Evolutionary conservation across 2,797 vertebrate species (phyloP).

Genomic region (Sebastes steindachneri): DNA sequence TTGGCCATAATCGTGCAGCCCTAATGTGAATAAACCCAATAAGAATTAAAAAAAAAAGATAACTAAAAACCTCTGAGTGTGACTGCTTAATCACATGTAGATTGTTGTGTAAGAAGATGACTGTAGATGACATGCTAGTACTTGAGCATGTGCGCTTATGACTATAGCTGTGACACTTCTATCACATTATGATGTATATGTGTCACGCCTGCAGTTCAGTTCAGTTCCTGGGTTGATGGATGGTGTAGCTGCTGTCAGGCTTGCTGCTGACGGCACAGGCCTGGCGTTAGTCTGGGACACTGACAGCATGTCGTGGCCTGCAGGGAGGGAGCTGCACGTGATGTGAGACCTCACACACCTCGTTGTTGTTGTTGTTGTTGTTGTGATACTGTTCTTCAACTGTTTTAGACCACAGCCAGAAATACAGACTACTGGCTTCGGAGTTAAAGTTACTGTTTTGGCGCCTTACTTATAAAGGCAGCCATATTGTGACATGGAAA

Average conservation of each 20-base stretch:
- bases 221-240: constrained; percentile 1
- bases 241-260: constrained; percentile 13
- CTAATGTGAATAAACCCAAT: too few relatives aligned
- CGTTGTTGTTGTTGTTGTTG: neutral
- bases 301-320: constrained; percentile 62
- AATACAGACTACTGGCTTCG: neutral
- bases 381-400: constrained; percentile 12
- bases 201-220: constrained; percentile 10
- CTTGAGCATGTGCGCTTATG: too few relatives aligned
- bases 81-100: too few relatives aligned
- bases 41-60: too few relatives aligned
- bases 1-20: too few relatives aligned
- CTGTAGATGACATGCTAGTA: too few relatives aligned
- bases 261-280: constrained; percentile 25
- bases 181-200: neutral
- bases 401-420: neutral
- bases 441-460: neutral
- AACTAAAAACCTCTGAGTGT: fast-evolving
- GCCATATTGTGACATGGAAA: neutral
- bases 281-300: constrained; percentile 24
- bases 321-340: constrained; percentile 12
- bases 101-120: fast-evolving
- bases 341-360: constrained; percentile 9
- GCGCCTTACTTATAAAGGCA: neutral
- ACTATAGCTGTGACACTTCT: constrained; percentile 10